A percentile compares a stretch with the other conserved stretches of the same genome.
phyloP scores from a whole-genome alignment of 53 echinoderm and acorn worm species.

The Stichopus horrens region DNA sequence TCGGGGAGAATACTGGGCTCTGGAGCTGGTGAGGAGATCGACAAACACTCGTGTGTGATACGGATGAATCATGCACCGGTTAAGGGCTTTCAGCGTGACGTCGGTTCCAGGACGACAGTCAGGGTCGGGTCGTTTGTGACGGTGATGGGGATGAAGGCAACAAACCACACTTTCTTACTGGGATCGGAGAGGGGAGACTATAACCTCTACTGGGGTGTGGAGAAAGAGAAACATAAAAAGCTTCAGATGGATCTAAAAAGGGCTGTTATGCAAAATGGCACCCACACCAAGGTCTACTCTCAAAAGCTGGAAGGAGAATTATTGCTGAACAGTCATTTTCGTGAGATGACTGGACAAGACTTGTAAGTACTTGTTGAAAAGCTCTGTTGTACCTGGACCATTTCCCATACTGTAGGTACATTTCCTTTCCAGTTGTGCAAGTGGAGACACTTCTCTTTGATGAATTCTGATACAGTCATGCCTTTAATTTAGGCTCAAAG shows the following conservation, averaged over 20 bases:
- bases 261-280: not conserved
- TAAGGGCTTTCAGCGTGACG: conserved; percentile 57
- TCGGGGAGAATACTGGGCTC: conserved; percentile 68
- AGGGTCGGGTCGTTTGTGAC: conserved; percentile 61
- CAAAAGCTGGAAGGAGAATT: not conserved
- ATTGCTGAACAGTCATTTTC: conserved; percentile 14
- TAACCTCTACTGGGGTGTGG: conserved; percentile 49
- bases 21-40: conserved; percentile 67
- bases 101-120: conserved; percentile 63
- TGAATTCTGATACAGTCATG: too few relatives aligned
- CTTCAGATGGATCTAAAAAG: not conserved
- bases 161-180: not conserved
- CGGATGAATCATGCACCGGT: conserved; percentile 79
- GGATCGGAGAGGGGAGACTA: conserved; percentile 33
- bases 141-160: not conserved
- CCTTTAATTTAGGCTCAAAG: too few relatives aligned
- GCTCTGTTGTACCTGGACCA: too few relatives aligned
- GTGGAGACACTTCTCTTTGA: too few relatives aligned
- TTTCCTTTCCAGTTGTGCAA: too few relatives aligned
- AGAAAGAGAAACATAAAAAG: not conserved
- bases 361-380: not conserved
- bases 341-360: conserved; percentile 34
- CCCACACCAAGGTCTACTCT: conserved; percentile 25
- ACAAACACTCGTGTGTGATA: conserved; percentile 65
- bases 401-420: too few relatives aligned